Percentiles rank a stretch among this genome's conserved stretches.
phyloP scores from a whole-genome alignment of 1,140 invertebrate species.

The Lordiphosa mommai region DNA sequence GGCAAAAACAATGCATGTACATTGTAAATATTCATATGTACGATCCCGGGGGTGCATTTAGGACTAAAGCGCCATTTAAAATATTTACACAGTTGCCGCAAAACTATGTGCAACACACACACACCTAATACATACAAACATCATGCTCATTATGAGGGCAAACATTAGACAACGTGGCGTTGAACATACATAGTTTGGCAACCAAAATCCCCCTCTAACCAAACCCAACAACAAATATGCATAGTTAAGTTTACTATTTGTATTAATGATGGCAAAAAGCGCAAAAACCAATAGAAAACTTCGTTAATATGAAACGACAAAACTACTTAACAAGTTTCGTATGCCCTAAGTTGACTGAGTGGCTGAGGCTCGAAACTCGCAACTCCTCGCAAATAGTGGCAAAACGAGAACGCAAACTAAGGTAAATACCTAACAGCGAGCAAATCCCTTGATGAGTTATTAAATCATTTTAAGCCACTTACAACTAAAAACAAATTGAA shows the following conservation, averaged over 20 bases:
- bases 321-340: slow-evolving; percentile 75
- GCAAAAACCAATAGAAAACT: slow-evolving; percentile 74
- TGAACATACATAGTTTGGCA: slow-evolving; percentile 23
- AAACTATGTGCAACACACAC: slow-evolving; percentile 46
- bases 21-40: neutral
- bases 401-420: slow-evolving; percentile 42
- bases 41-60: slow-evolving; percentile 48
- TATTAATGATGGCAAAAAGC: slow-evolving; percentile 69
- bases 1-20: slow-evolving; percentile 9
- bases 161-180: slow-evolving; percentile 31
- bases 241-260: slow-evolving; percentile 61
- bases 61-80: slow-evolving; percentile 60
- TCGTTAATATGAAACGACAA: slow-evolving; percentile 75
- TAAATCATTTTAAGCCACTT: slow-evolving; percentile 78
- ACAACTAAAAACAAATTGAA: slow-evolving; percentile 78
- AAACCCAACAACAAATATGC: slow-evolving; percentile 39
- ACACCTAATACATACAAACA: slow-evolving; percentile 28
- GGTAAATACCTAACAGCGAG: slow-evolving; percentile 72
- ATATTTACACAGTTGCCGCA: slow-evolving; percentile 63
- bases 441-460: slow-evolving; percentile 77
- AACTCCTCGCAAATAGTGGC: neutral
- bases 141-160: slow-evolving; percentile 66
- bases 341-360: slow-evolving; percentile 52
- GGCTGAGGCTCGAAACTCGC: slow-evolving; percentile 16
- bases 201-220: slow-evolving; percentile 10